These are phyloP conservation scores for Heliornis fulica DNA, from an alignment of 2,113 vertebrate species.

Conservation along the genomic window DNA sequence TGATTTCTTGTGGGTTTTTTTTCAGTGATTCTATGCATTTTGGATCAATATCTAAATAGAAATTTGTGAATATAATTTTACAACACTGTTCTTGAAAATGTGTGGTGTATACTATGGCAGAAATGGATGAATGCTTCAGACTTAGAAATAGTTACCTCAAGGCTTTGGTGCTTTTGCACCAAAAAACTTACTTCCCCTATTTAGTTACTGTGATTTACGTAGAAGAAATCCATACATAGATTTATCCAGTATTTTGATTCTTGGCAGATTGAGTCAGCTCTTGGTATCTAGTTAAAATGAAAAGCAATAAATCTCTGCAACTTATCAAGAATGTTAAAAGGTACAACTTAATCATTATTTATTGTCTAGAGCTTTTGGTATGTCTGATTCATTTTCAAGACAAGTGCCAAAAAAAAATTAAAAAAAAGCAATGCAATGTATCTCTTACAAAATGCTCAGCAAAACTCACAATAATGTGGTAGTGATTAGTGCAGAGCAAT, in stretches of 20 bases:
- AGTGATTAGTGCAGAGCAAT: conserved; percentile 44
- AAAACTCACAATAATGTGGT: conserved; percentile 15
- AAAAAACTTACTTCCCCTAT: background rate
- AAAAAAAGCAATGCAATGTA: background rate
- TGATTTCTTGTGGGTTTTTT: background rate
- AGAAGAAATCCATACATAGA: conserved; percentile 20
- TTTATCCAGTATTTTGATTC: conserved; percentile 4
- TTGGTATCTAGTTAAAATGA: background rate
- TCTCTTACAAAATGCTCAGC: conserved; percentile 7
- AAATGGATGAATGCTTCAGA: background rate
- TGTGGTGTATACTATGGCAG: background rate
- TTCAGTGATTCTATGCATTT: background rate
- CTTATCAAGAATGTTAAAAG: conserved; percentile 4
- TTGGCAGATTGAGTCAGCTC: background rate
- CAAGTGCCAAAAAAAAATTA: background rate
- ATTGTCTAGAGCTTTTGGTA: background rate
- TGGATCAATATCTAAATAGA: background rate
- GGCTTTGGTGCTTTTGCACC: background rate
- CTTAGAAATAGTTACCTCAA: background rate
- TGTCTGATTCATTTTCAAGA: conserved; percentile 16
- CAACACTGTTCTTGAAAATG: background rate
- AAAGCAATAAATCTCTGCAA: conserved; percentile 5
- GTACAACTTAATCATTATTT: background rate
- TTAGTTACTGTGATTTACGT: conserved; percentile 10
- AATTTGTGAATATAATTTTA: background rate